Base-by-base conservation (phyloP, 1,140 invertebrate species). In the Megalonaias nervosa region DNA sequence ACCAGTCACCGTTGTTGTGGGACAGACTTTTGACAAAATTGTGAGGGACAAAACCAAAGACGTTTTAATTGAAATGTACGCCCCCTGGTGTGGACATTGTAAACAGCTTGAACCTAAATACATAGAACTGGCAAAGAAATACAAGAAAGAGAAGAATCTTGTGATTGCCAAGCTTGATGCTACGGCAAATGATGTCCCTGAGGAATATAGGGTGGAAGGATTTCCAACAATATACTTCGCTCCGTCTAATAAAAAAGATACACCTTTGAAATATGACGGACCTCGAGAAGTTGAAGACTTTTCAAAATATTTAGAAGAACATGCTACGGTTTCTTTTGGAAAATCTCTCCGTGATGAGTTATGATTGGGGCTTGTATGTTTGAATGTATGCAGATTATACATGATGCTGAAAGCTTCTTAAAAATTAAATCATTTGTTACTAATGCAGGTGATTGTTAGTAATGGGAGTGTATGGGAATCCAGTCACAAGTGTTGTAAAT, bases 61-160 rank as follows among this genome's bases (percentile, higher is more conserved):
- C 90, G 96, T 96, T 2, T 92, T 99, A 4, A 94, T 99, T 81
- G 98, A 99, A 90, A 98, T 99, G 91, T 99, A 99, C 91, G 97
- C 97, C 48, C 97, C 97, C 0, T 99, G 97, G 97, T 99, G 98
- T 90, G 98, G 98, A 77, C 98, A 99, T 88, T 99, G 98, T 92
- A 99, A 90, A 92, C 97, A 97, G 89, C 92, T 99, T n/a, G 94
- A 96, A 58, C 98, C 98, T 31, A 93, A 95, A n/a, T 99, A 93
- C 90, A 97, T 99, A 80, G 97, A 99, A 89, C 92, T 99, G 23
- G 98, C 96, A 62, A 95, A 95, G 73, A 97, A 97, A 92, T 90
- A 99, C 87, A 87, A 89, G 82, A 92, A 95, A 79, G 98, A 99
- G 91, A 94, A 97, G 82, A 91, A 92, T 75, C 94, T 99, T 16